A percentile compares a stretch with the other conserved stretches of the same genome.
phyloP scores from a whole-genome alignment of 92 coral and sea anemone species.

The Palythoa grandis region DNA sequence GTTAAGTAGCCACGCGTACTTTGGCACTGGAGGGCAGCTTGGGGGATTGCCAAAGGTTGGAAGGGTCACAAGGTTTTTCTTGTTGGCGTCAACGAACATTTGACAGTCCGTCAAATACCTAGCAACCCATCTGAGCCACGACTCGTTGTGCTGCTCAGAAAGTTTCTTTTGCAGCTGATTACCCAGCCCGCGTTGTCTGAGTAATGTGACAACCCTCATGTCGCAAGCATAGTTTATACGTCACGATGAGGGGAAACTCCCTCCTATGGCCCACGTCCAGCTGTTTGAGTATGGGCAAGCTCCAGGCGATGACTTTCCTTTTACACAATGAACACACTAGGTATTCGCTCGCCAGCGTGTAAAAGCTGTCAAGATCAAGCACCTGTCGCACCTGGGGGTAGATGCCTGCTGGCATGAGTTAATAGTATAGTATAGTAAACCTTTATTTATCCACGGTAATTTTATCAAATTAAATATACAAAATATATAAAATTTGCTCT shows the following conservation, averaged over 20 bases:
- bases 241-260: not conserved
- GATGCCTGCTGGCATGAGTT: not conserved
- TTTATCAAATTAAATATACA: no score
- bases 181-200: not conserved
- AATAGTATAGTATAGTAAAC: no score
- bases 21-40: not conserved
- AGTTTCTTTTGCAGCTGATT: not conserved
- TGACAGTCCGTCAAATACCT: not conserved
- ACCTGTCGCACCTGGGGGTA: not conserved
- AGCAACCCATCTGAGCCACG: slow-evolving; percentile 3
- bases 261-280: not conserved
- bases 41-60: not conserved
- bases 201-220: not conserved
- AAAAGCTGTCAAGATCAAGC: not conserved
- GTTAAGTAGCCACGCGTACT: not conserved
- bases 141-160: not conserved
- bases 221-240: not conserved
- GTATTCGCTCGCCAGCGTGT: not conserved
- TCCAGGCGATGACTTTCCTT: not conserved
- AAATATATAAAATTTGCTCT: not conserved
- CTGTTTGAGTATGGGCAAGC: not conserved
- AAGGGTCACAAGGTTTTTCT: not conserved
- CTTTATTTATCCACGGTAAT: no score
- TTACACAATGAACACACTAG: not conserved
- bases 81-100: not conserved